Percentiles rank a stretch among this genome's conserved stretches.
phyloP scores from a whole-genome alignment of 2,113 vertebrate genomes.

The Ellobius talpinus region DNA sequence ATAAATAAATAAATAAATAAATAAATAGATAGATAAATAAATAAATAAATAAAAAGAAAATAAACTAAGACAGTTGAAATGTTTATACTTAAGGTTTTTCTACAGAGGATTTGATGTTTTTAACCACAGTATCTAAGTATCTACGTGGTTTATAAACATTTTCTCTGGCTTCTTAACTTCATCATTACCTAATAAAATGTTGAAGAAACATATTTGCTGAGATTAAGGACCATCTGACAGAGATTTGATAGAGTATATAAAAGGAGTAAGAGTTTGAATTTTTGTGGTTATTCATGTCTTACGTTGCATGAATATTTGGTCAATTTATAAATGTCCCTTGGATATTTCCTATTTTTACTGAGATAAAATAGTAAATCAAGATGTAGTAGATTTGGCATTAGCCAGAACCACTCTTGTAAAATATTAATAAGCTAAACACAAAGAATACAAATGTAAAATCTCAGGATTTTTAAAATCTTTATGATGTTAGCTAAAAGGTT shows the following conservation, averaged over 20 bases:
- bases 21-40: too few species aligned
- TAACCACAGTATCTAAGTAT: neutral
- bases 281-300: neutral
- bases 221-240: neutral
- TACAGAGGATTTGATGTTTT: neutral
- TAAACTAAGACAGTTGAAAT: neutral
- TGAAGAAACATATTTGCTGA: neutral
- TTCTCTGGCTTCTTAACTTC: neutral
- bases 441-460: neutral
- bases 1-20: too few species aligned
- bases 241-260: neutral
- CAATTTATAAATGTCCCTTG: neutral
- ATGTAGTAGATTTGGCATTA: neutral
- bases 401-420: neutral
- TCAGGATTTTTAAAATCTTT: neutral
- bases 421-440: neutral
- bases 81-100: neutral
- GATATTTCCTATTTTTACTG: neutral
- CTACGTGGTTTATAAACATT: neutral
- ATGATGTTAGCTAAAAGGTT: neutral
- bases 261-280: neutral
- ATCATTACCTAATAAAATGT: neutral
- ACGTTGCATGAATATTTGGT: neutral
- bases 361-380: neutral
- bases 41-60: too few species aligned